These are phyloP conservation scores for Neomonachus schauinslandi DNA, from an alignment of 2,113 vertebrate species.

Conservation along the genomic window DNA sequence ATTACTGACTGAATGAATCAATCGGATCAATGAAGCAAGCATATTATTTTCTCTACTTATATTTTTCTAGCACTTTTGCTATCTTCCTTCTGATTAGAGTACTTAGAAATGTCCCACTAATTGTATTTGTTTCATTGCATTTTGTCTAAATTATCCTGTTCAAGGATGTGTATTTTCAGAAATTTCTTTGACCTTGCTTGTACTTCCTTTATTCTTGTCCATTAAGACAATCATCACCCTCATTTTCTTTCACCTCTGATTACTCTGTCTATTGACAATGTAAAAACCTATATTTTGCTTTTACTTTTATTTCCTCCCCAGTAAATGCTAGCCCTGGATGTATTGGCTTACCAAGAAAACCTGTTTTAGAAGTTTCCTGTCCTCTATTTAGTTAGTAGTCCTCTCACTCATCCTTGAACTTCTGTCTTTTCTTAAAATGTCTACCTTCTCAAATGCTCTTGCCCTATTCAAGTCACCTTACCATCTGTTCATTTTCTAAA, in stretches of 20 bases:
- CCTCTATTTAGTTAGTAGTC: neutral
- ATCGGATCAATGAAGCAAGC: neutral
- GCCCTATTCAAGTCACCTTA: neutral
- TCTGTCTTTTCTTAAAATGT: neutral
- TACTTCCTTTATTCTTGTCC: neutral
- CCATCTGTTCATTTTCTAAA: neutral
- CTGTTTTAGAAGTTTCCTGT: neutral
- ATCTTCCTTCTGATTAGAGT: neutral
- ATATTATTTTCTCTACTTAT: conserved; percentile 21
- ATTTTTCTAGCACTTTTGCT: neutral
- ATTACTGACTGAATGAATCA: neutral
- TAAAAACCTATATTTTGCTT: neutral
- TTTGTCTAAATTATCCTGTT: neutral
- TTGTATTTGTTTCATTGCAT: neutral
- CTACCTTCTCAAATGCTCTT: neutral
- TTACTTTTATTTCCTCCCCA: neutral
- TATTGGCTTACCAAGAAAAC: neutral
- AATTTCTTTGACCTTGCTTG: neutral
- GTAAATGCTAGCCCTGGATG: neutral
- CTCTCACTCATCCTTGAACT: neutral
- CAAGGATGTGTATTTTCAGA: neutral
- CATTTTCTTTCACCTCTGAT: neutral
- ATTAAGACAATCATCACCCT: neutral
- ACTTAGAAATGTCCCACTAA: neutral
- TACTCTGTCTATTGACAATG: neutral